Evolutionary conservation across 2,113 vertebrate species (phyloP), one percentile per base, ranked within the genome.

Genomic region (Anseranas semipalmata): DNA sequence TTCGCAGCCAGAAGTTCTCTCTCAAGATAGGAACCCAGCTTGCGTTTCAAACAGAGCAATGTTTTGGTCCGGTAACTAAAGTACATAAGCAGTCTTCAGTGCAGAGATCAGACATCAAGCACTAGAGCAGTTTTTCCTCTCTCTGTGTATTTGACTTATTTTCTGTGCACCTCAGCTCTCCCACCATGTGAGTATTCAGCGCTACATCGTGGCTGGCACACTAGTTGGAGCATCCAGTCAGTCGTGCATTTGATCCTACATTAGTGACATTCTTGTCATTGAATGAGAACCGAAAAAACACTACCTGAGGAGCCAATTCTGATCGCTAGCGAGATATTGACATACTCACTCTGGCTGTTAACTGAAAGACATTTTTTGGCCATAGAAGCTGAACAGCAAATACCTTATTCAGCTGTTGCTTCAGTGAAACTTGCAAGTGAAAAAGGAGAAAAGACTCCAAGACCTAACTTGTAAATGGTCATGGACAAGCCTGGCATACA

Each of bases 261-360:
- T 94, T 95, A 59, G 83, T 93, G 79, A 72, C 75, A 92, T 94
- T 95, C 79, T 87, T 70, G 62, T 41, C 74, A 35, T 7, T 87
- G 65, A 89, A 87, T 52, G 45, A 78, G 68, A 92, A 85, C 58
- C 90, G 41, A 87, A 37, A 79, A 85, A 91, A 84, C 50, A 59
- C 41, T 72, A 18, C 39, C 43, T 5, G 15, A 85, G 56, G 87
- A 85, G 48, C 79, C 90, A 95, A 8, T 72, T 94, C 59, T 72
- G 88, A 92, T 93, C 46, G 39, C 39, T 93, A 89, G 90, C 80
- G 77, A 85, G 88, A 55, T 56, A 78, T 4, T 30, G 68, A 83
- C 63, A 84, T 17, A 56, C 52, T 82, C 24, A 5, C 22, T 84
- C 32, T 58, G 75, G 60, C 76, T 86, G 45, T 90, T 70, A 86